Evolutionary conservation across 2,888 invertebrate genomes (phyloP).

Genomic region (Biston stratarius): DNA sequence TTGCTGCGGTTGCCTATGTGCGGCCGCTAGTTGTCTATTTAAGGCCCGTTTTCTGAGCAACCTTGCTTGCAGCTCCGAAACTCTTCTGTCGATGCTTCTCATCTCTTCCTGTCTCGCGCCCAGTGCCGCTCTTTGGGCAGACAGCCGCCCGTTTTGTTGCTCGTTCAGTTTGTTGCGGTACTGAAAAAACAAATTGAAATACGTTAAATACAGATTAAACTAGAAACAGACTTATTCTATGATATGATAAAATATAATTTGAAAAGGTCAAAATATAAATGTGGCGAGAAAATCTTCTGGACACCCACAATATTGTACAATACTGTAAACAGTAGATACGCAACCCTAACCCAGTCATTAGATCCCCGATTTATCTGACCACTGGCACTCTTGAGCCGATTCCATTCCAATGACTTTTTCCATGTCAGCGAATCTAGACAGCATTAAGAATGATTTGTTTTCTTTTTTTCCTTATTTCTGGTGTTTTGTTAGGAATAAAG

Average conservation of each 20-base stretch:
- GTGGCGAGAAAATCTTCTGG: conserved; percentile 14
- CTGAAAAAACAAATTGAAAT: conserved; percentile 82
- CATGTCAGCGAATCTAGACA: conserved; percentile 68
- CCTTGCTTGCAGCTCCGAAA: conserved; percentile 96
- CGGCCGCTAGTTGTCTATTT: conserved; percentile 88
- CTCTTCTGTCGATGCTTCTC: conserved; percentile 96
- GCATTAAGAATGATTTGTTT: conserved; percentile 63
- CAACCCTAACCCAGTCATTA: conserved; percentile 46
- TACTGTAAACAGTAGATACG: conserved; percentile 34
- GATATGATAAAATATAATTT: neutral
- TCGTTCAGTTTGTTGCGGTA: conserved; percentile 98
- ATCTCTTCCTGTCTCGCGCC: conserved; percentile 96
- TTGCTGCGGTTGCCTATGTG: conserved; percentile 79
- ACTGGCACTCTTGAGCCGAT: conserved; percentile 53
- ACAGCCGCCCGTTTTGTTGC: conserved; percentile 96
- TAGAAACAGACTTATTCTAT: too few relatives aligned
- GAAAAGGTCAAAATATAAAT: neutral
- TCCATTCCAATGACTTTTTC: conserved; percentile 56
- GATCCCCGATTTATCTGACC: conserved; percentile 66
- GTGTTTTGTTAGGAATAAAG: conserved; percentile 47
- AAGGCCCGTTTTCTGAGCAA: conserved; percentile 95
- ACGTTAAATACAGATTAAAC: neutral
- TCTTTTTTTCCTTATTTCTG: conserved; percentile 52
- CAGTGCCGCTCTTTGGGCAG: conserved; percentile 95
- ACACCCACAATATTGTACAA: conserved; percentile 16